These are phyloP conservation scores for Campylorhamphus procurvoides DNA, from an alignment of 2,113 vertebrate species.

Conservation along the genomic window DNA sequence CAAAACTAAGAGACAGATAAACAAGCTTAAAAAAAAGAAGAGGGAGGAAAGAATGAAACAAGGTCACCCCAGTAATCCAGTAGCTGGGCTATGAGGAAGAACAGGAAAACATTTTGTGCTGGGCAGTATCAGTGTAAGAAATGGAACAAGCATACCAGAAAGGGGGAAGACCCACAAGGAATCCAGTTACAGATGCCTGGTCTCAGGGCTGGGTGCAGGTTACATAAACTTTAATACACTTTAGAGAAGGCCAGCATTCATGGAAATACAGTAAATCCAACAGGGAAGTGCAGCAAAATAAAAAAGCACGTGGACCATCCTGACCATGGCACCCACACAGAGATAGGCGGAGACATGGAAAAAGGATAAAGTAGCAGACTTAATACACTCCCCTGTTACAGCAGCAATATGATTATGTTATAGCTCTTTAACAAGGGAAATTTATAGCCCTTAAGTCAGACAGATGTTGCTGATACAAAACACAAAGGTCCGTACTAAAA, in stretches of 20 bases:
- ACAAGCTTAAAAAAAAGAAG: neutral
- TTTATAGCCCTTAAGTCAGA: neutral
- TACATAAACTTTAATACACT: neutral
- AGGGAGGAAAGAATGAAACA: neutral
- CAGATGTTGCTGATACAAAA: slow-evolving; percentile 31
- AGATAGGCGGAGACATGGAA: neutral
- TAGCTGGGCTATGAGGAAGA: neutral
- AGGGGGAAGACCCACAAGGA: neutral
- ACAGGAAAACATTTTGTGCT: neutral
- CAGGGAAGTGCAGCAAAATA: neutral
- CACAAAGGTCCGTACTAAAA: neutral
- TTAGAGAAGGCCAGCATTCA: neutral
- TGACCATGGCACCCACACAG: neutral
- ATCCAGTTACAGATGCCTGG: neutral
- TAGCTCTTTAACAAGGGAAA: neutral
- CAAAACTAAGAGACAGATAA: neutral
- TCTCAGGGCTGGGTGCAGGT: neutral
- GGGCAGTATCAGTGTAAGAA: neutral
- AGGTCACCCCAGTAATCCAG: neutral
- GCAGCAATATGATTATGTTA: neutral
- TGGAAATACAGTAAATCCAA: neutral
- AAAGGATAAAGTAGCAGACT: neutral
- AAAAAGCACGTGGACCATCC: neutral
- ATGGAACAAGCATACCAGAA: neutral
- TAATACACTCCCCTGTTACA: neutral